Conservation (phyloP, 2,113 vertebrate species). For the Regulus satrapa region DNA sequence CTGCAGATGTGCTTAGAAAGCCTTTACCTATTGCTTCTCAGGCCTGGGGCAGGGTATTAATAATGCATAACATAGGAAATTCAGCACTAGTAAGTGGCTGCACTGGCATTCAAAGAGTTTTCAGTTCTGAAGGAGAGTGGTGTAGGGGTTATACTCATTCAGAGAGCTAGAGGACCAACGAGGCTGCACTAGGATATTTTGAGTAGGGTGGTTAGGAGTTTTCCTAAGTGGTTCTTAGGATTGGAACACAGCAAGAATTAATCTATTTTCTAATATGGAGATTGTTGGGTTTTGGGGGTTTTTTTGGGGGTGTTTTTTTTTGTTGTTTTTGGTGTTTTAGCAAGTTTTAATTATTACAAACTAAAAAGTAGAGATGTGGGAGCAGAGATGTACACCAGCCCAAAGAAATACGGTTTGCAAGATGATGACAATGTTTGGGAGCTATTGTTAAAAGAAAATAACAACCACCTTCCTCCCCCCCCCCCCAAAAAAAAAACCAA, state of each 20-base stretch:
- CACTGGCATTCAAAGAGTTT: background rate
- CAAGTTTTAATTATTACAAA: background rate
- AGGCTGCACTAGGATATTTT: background rate
- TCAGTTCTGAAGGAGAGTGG: background rate
- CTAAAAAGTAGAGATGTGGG: background rate
- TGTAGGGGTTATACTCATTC: background rate
- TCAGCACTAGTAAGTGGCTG: background rate
- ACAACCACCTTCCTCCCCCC: accelerated
- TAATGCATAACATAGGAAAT: background rate
- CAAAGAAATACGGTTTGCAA: background rate
- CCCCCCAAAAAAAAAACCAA: too few species aligned
- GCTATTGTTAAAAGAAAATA: background rate
- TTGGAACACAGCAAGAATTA: accelerated
- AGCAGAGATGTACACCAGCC: background rate
- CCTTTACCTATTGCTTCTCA: background rate
- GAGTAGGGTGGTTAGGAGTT: background rate
- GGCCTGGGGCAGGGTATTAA: background rate
- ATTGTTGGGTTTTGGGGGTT: too few species aligned
- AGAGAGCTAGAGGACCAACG: background rate
- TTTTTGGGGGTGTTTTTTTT: too few species aligned
- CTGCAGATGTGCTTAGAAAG: background rate
- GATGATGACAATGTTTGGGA: background rate
- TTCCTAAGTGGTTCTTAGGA: background rate
- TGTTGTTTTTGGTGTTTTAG: too few species aligned
- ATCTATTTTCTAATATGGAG: background rate